A percentile compares a stretch with the other conserved stretches of the same genome.
These are phyloP conservation scores for Temnothorax curvispinosus DNA, from an alignment of 1,140 invertebrate genomes.

Conservation along the genomic window DNA sequence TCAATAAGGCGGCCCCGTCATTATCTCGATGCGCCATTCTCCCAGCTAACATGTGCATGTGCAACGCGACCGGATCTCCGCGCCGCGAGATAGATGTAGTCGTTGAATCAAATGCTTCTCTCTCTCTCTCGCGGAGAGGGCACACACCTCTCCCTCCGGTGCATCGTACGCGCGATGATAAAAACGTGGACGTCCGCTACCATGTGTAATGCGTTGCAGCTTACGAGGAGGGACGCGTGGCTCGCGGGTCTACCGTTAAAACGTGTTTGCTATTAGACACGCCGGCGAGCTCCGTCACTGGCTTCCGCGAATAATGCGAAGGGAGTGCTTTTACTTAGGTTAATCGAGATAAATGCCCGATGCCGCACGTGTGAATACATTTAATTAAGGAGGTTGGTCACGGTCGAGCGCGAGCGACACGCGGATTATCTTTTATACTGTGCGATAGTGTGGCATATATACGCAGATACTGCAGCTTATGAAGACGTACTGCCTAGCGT, in stretches of 20 bases:
- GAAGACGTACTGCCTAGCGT: conserved; percentile 8
- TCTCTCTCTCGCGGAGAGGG: background rate
- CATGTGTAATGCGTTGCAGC: conserved; percentile 70
- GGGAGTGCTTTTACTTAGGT: conserved; percentile 41
- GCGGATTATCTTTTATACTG: conserved; percentile 49
- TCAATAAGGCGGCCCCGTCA: conserved; percentile 69
- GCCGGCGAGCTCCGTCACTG: conserved; percentile 13
- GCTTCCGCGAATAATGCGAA: conserved; percentile 42
- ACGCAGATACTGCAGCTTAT: conserved; percentile 1
- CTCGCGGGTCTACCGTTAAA: conserved; percentile 45
- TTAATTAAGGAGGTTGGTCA: conserved; percentile 51
- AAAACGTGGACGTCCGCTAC: conserved; percentile 59
- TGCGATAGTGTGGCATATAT: background rate
- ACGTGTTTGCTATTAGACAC: conserved; percentile 63
- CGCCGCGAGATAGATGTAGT: conserved; percentile 7
- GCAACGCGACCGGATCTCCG: conserved; percentile 33
- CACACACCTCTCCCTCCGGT: background rate
- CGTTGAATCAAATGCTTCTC: conserved; percentile 17
- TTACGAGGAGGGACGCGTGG: conserved; percentile 44
- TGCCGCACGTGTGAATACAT: conserved; percentile 49
- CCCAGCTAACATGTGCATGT: background rate
- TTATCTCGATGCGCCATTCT: conserved; percentile 65
- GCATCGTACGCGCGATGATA: background rate
- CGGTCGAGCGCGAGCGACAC: conserved; percentile 46
- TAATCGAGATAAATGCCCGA: conserved; percentile 52